Percentiles rank a stretch among this genome's conserved stretches.
Evolutionary conservation across 2,113 vertebrate species (phyloP).

Genomic region (Brienomyrus longianalis): DNA sequence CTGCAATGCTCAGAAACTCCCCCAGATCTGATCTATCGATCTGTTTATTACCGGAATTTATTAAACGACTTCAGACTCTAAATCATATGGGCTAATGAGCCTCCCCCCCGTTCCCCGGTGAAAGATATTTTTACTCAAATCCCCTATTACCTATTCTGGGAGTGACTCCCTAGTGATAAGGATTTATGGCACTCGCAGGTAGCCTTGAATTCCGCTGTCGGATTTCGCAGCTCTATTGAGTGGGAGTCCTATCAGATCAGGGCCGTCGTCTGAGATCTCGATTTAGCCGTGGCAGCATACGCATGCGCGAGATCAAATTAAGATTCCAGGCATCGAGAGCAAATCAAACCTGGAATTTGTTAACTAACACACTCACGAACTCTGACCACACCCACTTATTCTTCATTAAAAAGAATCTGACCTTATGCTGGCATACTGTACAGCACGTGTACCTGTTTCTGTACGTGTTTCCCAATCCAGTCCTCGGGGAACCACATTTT

Average conservation of each 20-base stretch:
- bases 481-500: background rate
- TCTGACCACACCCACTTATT: background rate
- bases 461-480: background rate
- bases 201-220: background rate
- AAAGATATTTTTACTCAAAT: slow-evolving; percentile 20
- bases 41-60: slow-evolving; percentile 18
- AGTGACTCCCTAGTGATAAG: background rate
- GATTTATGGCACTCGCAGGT: background rate
- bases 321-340: background rate
- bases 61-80: slow-evolving; percentile 14
- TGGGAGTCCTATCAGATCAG: background rate
- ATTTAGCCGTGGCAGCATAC: background rate
- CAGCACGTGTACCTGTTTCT: background rate
- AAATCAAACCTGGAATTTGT: background rate
- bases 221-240: background rate
- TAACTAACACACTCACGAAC: background rate
- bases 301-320: background rate
- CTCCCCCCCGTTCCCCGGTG: background rate
- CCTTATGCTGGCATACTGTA: background rate
- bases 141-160: slow-evolving; percentile 12
- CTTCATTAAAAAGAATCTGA: background rate
- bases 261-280: background rate
- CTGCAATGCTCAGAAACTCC: background rate
- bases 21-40: slow-evolving; percentile 9
- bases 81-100: slow-evolving; percentile 7